A percentile compares a stretch with the other conserved stretches of the same genome.
Evolutionary conservation across 1,140 invertebrate species (phyloP).

Genomic region (Aphis gossypii): DNA sequence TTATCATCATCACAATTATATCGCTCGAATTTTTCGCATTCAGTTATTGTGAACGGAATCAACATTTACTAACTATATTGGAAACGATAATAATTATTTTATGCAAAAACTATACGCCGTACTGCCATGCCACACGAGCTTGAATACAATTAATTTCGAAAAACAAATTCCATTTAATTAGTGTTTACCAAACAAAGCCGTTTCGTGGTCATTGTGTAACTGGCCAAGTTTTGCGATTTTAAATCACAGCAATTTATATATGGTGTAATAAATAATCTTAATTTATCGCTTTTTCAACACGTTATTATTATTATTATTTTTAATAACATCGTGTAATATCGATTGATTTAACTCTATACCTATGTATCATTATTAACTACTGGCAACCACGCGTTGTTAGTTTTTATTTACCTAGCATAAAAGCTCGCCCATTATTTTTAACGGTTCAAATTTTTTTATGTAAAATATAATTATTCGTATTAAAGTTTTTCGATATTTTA

Average conservation of each 20-base stretch:
- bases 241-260: neutral
- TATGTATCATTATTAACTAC: neutral
- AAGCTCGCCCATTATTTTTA: neutral
- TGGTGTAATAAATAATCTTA: neutral
- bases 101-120: neutral
- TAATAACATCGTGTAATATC: neutral
- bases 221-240: neutral
- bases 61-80: neutral
- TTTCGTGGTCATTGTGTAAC: neutral
- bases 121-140: neutral
- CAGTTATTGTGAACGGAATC: neutral
- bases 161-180: conserved; percentile 19
- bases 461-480: neutral
- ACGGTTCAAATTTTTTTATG: neutral
- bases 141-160: neutral
- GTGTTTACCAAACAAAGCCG: neutral
- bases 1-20: neutral
- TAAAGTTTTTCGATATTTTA: neutral
- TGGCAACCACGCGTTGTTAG: neutral
- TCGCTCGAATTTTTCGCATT: neutral
- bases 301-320: neutral
- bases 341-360: neutral
- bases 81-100: neutral
- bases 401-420: neutral
- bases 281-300: neutral